Conservation (phyloP, 1,140 invertebrate species). For the Galleria mellonella region DNA sequence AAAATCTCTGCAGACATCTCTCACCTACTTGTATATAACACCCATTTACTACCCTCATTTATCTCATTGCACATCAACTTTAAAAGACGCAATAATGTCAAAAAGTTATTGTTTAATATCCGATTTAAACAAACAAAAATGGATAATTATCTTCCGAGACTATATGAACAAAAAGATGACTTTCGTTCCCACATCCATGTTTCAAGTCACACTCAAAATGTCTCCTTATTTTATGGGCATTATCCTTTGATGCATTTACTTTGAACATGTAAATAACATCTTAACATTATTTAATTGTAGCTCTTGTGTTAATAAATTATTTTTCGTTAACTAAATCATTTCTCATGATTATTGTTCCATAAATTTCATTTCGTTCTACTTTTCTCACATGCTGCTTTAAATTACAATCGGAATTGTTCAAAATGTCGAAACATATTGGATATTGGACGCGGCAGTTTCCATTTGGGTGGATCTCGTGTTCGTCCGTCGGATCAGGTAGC, state of each 20-base stretch:
- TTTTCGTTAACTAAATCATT: background rate
- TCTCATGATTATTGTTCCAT: background rate
- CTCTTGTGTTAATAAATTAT: no score
- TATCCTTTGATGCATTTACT: conserved; percentile 32
- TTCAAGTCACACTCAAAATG: conserved; percentile 46
- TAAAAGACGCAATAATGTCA: conserved; percentile 7
- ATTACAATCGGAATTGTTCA: conserved; percentile 45
- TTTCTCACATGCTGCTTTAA: conserved; percentile 69
- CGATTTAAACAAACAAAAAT: conserved; percentile 32
- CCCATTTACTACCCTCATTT: conserved; percentile 29
- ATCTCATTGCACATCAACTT: conserved; percentile 21
- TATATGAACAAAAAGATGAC: conserved; percentile 67
- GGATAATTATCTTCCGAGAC: conserved; percentile 48
- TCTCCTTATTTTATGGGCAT: conserved; percentile 59
- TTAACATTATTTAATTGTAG: background rate
- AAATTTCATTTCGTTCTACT: conserved; percentile 50
- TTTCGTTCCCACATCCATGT: conserved; percentile 61
- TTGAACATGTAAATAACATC: background rate
- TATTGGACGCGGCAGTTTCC: conserved; percentile 60
- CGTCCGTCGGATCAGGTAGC: conserved; percentile 71
- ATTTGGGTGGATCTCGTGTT: conserved; percentile 58
- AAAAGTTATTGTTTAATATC: conserved; percentile 25
- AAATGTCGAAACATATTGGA: conserved; percentile 38
- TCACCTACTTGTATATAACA: conserved; percentile 35
- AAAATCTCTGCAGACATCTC: conserved; percentile 34